Base-by-base conservation (phyloP, 2,888 invertebrate genomes). In the Cheiracanthium punctorium region DNA sequence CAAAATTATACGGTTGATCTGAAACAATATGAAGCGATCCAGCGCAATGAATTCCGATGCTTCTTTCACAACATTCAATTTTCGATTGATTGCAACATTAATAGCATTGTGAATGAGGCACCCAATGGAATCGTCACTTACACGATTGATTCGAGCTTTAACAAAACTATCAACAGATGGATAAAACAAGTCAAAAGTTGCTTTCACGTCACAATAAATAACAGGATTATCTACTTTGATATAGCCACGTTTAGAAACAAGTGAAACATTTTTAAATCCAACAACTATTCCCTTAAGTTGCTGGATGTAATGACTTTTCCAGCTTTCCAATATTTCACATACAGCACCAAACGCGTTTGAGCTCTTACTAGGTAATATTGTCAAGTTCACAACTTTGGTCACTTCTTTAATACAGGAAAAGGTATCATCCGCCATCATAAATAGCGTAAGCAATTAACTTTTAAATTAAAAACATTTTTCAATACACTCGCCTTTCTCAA, bases 71-170 rank as follows among this genome's bases (percentile, higher is more conserved):
- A 37, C 17, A 20, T 33, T 24, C 30, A 52, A 5, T 0, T 33
- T 28, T 1, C 73, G 52, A 28, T 79, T 41, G n/a, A 84, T 74
- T 0, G 69, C 58, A 37, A 43, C 84, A 69, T 79, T 79, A 4
- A 84, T 79, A 8, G 69, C 70, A 14, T 41, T 67, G 20, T 73
- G 58, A 29, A 84, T 69, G 17, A 79, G 73, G 14, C 84, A 84
- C 4, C 79, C 79, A 24, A 84, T 77, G 48, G 73, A 74, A 24
- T 79, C 84, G 10, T 37, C n/a, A 64, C 73, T 79, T 12, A 79
- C 52, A 10, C 74, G 74, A 79, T 84, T 79, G 10, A 84, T 70
- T 29, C 29, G 73, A n/a, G 79, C 84, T 58, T 84, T 84, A 0
- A 79, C 79, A 28, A 84, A 58, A n/a, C 65, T 71, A 4, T 79